Evolutionary conservation across 2,888 invertebrate species (phyloP).

Genomic region (Troides oblongomaculatus): DNA sequence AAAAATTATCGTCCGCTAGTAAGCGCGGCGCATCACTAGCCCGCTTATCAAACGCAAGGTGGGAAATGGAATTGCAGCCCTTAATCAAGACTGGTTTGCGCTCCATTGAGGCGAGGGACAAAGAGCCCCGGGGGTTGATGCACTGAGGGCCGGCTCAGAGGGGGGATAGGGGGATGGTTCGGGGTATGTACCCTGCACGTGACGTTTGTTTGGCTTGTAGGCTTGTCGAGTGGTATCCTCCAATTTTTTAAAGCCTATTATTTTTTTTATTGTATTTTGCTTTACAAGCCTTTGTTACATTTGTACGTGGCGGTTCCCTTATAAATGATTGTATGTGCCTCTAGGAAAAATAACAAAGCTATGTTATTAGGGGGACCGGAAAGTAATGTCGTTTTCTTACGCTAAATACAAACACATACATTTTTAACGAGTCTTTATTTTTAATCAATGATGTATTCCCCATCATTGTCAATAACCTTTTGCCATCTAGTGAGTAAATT

Average conservation of each 20-base stretch:
- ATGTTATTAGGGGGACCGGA: no score
- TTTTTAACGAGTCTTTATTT: no score
- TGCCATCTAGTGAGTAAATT: no score
- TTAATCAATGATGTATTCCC: no score
- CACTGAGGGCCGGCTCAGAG: constrained; percentile 11
- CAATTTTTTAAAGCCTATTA: background rate
- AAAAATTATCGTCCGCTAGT: no score
- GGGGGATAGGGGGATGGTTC: background rate
- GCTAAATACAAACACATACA: no score
- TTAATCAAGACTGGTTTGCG: constrained; percentile 33
- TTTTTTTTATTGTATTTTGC: background rate
- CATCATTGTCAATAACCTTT: no score
- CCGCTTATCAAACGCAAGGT: constrained; percentile 22
- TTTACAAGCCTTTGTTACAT: background rate
- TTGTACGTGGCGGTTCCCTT: no score
- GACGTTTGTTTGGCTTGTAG: constrained; percentile 8
- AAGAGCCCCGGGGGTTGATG: constrained; percentile 32
- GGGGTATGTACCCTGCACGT: constrained; percentile 2
- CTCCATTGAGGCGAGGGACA: constrained; percentile 32
- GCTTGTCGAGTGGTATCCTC: constrained; percentile 8
- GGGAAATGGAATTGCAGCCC: constrained; percentile 33
- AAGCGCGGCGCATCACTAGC: constrained; percentile 16
- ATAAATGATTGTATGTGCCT: no score
- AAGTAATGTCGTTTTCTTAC: no score
- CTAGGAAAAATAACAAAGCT: no score